Conservation (phyloP, 2,797 vertebrate species). For the Lithobates pipiens region DNA sequence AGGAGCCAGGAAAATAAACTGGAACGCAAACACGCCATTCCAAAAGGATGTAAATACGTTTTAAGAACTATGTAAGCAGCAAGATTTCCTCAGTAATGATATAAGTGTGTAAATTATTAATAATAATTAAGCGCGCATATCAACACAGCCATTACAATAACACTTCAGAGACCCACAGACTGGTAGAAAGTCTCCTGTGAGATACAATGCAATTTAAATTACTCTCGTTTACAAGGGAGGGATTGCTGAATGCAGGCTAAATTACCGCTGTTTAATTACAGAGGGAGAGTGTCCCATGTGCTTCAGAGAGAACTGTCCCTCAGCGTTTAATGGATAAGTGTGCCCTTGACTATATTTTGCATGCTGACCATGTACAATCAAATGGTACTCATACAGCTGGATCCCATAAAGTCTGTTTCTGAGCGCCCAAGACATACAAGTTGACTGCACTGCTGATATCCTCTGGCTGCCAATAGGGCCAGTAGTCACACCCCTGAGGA, state of each 20-base stretch:
- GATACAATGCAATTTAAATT: background rate
- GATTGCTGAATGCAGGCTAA: background rate
- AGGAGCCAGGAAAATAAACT: too few relatives aligned
- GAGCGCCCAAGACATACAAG: too few relatives aligned
- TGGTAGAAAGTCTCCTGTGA: background rate
- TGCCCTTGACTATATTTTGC: too few relatives aligned
- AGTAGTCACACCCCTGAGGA: too few relatives aligned
- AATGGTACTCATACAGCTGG: too few relatives aligned
- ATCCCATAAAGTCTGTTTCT: too few relatives aligned
- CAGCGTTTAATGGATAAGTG: too few relatives aligned
- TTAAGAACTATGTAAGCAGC: background rate
- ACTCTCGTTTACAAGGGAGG: background rate
- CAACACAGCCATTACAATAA: background rate
- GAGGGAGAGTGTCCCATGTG: background rate
- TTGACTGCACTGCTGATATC: too few relatives aligned
- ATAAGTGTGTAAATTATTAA: slow-evolving; percentile 25
- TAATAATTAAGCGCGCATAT: slow-evolving; percentile 4
- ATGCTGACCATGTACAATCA: too few relatives aligned
- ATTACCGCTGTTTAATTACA: background rate
- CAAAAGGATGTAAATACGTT: background rate
- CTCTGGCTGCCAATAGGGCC: too few relatives aligned
- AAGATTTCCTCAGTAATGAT: background rate
- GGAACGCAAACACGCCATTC: background rate
- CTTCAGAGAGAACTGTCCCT: too few relatives aligned
- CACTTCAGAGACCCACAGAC: background rate